Conservation (phyloP, 2,888 invertebrate genomes). For the Athalia circularis region DNA sequence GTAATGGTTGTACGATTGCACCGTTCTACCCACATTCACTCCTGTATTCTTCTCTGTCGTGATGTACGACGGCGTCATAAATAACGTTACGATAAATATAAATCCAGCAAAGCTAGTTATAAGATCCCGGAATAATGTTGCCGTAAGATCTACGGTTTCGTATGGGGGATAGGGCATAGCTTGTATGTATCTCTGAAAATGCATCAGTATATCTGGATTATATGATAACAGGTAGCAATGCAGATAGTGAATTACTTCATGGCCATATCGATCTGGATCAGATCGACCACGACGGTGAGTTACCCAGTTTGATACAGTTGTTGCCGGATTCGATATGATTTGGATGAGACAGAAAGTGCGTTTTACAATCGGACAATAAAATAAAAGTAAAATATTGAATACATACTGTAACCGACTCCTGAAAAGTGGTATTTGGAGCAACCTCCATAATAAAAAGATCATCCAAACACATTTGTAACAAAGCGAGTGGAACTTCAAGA, state of each 20-base stretch:
- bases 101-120: constrained; percentile 62
- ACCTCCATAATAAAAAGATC: constrained; percentile 60
- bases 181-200: constrained; percentile 64
- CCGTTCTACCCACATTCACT: constrained; percentile 63
- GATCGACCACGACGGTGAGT: too few relatives aligned
- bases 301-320: too few relatives aligned
- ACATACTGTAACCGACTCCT: too few relatives aligned
- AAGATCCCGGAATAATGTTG: constrained; percentile 55
- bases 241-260: too few relatives aligned
- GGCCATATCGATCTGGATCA: too few relatives aligned
- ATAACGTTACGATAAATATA: constrained; percentile 66
- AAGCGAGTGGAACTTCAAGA: constrained; percentile 56
- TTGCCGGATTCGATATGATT: too few relatives aligned
- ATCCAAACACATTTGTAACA: constrained; percentile 67
- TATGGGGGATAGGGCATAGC: constrained; percentile 70
- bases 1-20: too few relatives aligned
- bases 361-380: too few relatives aligned
- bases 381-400: too few relatives aligned
- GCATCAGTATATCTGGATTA: not conserved
- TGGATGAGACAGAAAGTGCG: too few relatives aligned
- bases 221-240: too few relatives aligned
- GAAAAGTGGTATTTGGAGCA: constrained; percentile 41
- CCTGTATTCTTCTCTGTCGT: constrained; percentile 70
- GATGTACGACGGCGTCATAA: constrained; percentile 65
- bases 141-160: constrained; percentile 57